phyloP scores from a whole-genome alignment of 2,113 vertebrate species.

The Sterrhoptilus dennistouni region DNA sequence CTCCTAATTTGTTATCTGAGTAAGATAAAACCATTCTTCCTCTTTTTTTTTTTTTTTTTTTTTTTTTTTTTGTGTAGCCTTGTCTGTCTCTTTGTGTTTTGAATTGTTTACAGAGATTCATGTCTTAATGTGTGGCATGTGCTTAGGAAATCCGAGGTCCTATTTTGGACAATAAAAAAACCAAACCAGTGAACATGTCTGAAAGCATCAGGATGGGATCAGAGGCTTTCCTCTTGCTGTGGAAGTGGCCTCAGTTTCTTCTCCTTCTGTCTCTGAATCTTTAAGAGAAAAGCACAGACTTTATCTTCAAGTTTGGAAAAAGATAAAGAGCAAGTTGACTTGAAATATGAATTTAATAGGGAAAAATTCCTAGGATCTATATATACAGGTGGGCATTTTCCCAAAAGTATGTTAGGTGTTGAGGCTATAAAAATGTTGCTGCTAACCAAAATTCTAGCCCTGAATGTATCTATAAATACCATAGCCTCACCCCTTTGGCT shows the following conservation, averaged over 20 bases:
- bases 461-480: not conserved
- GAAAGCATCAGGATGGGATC: not conserved
- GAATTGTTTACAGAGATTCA: not conserved
- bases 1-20: not conserved
- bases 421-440: not conserved
- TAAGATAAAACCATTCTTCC: not conserved
- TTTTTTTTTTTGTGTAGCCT: not conserved
- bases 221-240: not conserved
- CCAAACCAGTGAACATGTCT: not conserved
- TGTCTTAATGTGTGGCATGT: not conserved
- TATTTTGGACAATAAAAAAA: not conserved
- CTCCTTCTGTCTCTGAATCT: not conserved
- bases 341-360: not conserved
- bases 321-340: not conserved
- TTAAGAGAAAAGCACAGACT: not conserved
- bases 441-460: slow-evolving; percentile 8
- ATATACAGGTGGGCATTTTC: not conserved
- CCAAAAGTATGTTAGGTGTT: not conserved
- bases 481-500: not conserved
- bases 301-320: not conserved
- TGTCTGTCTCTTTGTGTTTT: not conserved
- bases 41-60: not conserved
- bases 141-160: not conserved
- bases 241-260: not conserved
- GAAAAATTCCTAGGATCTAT: not conserved